Base-by-base conservation (phyloP, 2,797 vertebrate genomes). In the Mus spretus region DNA sequence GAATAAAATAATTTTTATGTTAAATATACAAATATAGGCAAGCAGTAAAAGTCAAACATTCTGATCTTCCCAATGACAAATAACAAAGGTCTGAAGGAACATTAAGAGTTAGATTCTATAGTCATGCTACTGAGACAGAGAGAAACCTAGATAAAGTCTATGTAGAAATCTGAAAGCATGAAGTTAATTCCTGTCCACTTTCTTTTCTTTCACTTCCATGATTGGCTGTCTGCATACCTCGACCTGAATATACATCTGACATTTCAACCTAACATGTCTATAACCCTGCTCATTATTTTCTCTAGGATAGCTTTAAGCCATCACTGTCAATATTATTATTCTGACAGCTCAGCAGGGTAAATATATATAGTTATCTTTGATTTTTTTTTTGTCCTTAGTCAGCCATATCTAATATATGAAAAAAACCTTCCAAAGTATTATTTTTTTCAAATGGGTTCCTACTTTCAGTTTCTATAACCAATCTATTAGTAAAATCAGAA, bases 281-380 rank as follows among this genome's bases (percentile, higher is more conserved):
- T 80, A 92, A 44, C 14, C 67, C 70, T 72, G 57, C 89, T 96
- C 81, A 84, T 97, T 93, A 96, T 89, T 93, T 94, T 86, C 26
- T 88, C 47, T 77, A 81, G 55, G 44, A 47, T 91, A 40, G 40
- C 37, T 83, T 17, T 92, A 81, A 77, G 37, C 50, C 37, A 89
- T 86, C 83, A 86, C 57, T 87, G 63, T 84, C 84, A 92, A 77
- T 84, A 65, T 87, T 55, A 91, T 86, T 96, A 87, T n/a, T 81
- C 9, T 79, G 26, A 53, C 80, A n/a, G 12, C 28, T 96, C 70
- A 59, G 50, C 12, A 63, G 44, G 11, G 5, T 26, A 83, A 86
- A 91, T 94, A 63, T 79, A 44, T 61, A 83, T 34, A 67, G 55
- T 89, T 67, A 86, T 87, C 31, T 93, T 91, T 94, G 40, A 91